Evolutionary conservation across 2,113 vertebrate species (phyloP), one percentile per base, ranked within the genome.

Genomic region (Pelvicachromis taeniatus): DNA sequence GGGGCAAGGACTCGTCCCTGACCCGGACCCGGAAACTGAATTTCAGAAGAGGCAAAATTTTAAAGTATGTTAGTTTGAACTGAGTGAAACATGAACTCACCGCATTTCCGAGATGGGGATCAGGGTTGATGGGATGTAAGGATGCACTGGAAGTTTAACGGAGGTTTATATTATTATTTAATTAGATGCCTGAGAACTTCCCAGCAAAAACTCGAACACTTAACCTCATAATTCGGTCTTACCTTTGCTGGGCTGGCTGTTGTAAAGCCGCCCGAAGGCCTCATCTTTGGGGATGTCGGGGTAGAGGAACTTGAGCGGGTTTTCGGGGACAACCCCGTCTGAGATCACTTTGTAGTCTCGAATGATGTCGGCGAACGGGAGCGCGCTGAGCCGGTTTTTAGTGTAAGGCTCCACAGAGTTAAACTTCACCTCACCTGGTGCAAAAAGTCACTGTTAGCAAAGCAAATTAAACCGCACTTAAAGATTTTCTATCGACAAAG

Each of bases 321-420:
- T 99, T 93, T 99, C 97, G 0, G 97, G 97, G 52, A 98, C 96
- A 2, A 98, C 97, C 53, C 98, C 97, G 3, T 97, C 97, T 85
- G 97, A 96, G 68, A 99, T 99, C 4, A 99, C 98, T 92, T 99
- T 99, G 95, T 99, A 99, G 89, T 99, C 97, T 0, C 98, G 95
- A 75, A 99, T 97, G 68, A 99, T 99, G 93, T 99, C 97, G 0
- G 98, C 97, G 3, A 99, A 98, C 0, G 98, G 97, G 82, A 99
- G 95, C 3, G 98, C 98, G 2, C 94, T 97, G 8, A 99, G 95
- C 1, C 97, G 96, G 63, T 94, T 97, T 93, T 99, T 99, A 78
- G 97, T 99, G 87, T 99, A 99, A 6, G 98, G 98, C 13, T 99
- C 98, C 89, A 99, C 98, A 0, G 98, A 99, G 89, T 98, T 98